Evolutionary conservation across 2,888 invertebrate genomes (phyloP).

Genomic region (Chamaedrilus cognettii): DNA sequence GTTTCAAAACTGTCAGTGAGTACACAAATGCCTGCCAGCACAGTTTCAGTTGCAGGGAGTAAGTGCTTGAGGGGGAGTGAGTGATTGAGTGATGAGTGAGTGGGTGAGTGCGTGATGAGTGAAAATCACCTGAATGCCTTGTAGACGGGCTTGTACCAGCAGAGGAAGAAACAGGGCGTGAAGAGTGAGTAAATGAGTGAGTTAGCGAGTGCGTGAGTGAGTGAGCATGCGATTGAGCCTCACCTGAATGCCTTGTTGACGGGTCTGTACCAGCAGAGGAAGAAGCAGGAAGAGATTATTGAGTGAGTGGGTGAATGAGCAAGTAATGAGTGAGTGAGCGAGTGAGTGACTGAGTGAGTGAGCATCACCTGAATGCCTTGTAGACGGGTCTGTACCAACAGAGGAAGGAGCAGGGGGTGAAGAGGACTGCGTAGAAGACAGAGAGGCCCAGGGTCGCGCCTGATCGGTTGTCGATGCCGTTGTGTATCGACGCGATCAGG

Average conservation of each 20-base stretch:
- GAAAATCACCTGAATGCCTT: conserved; percentile 82
- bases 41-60: too few relatives aligned
- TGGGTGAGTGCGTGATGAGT: too few relatives aligned
- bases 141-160: conserved; percentile 99
- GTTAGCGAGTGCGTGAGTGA: too few relatives aligned
- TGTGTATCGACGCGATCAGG: conserved; percentile 63
- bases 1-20: too few relatives aligned
- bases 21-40: too few relatives aligned
- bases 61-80: too few relatives aligned
- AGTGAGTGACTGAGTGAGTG: background rate
- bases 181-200: too few relatives aligned
- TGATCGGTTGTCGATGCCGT: conserved; percentile 41
- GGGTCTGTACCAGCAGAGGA: conserved; percentile 98
- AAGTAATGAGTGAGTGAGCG: too few relatives aligned
- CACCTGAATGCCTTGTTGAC: conserved; percentile 96
- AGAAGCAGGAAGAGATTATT: conserved; percentile 96
- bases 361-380: conserved; percentile 79
- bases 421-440: conserved; percentile 83
- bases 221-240: conserved; percentile 14
- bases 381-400: too few relatives aligned
- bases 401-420: conserved; percentile 95
- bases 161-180: conserved; percentile 95
- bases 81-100: too few relatives aligned
- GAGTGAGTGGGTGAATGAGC: too few relatives aligned
- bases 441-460: conserved; percentile 81